A percentile compares a stretch with the other conserved stretches of the same genome.
phyloP scores from a whole-genome alignment of 2,888 invertebrate genomes.

The Synanthedon formicaeformis region DNA sequence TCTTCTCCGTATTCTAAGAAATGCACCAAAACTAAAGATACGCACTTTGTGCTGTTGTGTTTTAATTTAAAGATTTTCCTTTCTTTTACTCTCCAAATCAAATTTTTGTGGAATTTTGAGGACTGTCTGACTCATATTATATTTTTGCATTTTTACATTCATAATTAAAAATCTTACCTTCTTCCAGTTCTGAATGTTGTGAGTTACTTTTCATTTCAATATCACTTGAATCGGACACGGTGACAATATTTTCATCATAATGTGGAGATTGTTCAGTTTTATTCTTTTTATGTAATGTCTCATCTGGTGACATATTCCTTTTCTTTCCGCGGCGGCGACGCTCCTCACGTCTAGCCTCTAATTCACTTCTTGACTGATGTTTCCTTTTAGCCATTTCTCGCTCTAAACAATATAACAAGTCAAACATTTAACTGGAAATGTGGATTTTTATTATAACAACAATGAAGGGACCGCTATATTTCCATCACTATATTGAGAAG shows the following conservation, averaged over 20 bases:
- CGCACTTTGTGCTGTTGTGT: too few species aligned
- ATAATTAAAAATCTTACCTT: slow-evolving; percentile 27
- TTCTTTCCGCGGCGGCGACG: slow-evolving; percentile 65
- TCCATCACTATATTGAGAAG: too few species aligned
- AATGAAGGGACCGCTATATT: too few species aligned
- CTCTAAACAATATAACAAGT: slow-evolving; percentile 42
- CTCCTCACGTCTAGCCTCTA: slow-evolving; percentile 78
- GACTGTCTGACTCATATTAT: neutral
- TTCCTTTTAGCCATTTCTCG: slow-evolving; percentile 83
- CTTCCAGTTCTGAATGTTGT: slow-evolving; percentile 50
- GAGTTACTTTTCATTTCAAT: slow-evolving; percentile 60
- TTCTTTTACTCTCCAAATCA: too few species aligned
- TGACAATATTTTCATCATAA: slow-evolving; percentile 55
- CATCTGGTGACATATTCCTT: slow-evolving; percentile 43
- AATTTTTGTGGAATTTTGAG: too few species aligned
- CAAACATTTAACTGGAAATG: too few species aligned
- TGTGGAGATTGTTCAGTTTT: slow-evolving; percentile 44
- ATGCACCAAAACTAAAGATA: too few species aligned
- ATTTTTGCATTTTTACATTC: neutral
- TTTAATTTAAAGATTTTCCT: too few species aligned
- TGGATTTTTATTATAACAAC: too few species aligned
- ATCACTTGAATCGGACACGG: slow-evolving; percentile 62
- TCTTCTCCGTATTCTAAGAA: too few species aligned
- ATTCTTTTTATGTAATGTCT: slow-evolving; percentile 40
- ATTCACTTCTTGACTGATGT: slow-evolving; percentile 78